Conservation (phyloP, 2,888 invertebrate species). For the Poecilobothrus nobilitatus region DNA sequence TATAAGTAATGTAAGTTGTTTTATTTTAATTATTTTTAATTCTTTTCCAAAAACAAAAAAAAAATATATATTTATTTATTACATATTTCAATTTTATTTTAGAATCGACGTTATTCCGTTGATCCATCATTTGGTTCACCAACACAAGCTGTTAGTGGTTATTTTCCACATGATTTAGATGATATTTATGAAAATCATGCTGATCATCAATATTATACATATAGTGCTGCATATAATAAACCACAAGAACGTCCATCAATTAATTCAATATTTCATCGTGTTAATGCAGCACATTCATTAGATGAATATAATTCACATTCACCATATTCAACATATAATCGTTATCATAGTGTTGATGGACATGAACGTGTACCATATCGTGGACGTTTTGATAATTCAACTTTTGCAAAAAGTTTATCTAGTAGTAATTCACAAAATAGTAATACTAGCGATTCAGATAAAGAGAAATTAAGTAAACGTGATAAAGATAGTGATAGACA, state of each 20-base stretch:
- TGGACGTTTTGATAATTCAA: conserved; percentile 39
- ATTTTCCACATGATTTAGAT: conserved; percentile 43
- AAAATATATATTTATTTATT: too few relatives aligned
- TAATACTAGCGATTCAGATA: conserved; percentile 26
- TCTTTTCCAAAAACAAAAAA: too few relatives aligned
- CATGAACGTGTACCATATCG: conserved; percentile 25
- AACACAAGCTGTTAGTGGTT: conserved; percentile 28
- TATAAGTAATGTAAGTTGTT: conserved; percentile 35
- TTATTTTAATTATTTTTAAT: background rate
- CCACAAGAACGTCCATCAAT: conserved; percentile 38
- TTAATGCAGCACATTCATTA: conserved; percentile 36
- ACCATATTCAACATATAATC: conserved; percentile 18
- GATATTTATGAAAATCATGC: conserved; percentile 41
- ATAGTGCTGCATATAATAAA: conserved; percentile 35
- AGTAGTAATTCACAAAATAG: conserved; percentile 30
- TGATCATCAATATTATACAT: conserved; percentile 42
- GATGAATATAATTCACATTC: conserved; percentile 34
- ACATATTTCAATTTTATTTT: conserved; percentile 17
- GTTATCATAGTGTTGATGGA: conserved; percentile 16
- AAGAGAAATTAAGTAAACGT: conserved; percentile 26
- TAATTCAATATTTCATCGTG: conserved; percentile 41
- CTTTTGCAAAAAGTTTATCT: conserved; percentile 37
- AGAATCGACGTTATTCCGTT: conserved; percentile 37
- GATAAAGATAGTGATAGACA: conserved; percentile 20
- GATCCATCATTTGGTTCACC: conserved; percentile 34